Evolutionary conservation across 2,888 invertebrate genomes (phyloP).

Genomic region (Psylliodes chrysocephalus): DNA sequence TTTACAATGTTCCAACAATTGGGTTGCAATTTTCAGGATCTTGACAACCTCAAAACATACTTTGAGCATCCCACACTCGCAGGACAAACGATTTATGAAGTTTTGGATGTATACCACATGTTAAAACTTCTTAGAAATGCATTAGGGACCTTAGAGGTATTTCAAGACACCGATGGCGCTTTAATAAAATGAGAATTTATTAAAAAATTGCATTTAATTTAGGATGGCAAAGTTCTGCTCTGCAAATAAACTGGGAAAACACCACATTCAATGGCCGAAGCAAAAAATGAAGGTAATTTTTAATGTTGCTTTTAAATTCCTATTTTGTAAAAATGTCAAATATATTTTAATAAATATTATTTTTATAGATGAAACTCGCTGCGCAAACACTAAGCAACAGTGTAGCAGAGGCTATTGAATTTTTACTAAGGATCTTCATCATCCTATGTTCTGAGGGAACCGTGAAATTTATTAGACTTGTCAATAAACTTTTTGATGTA

Average conservation of each 20-base stretch:
- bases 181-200: neutral
- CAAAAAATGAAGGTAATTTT: constrained; percentile 44
- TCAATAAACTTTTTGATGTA: constrained; percentile 33
- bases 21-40: neutral
- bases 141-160: neutral
- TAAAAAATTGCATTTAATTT: constrained; percentile 15
- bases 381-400: constrained; percentile 39
- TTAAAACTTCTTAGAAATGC: constrained; percentile 17
- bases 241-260: constrained; percentile 33
- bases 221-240: constrained; percentile 21
- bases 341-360: neutral
- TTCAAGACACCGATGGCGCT: neutral
- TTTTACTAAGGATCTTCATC: constrained; percentile 26
- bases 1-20: neutral
- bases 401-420: constrained; percentile 33
- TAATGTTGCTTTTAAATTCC: constrained; percentile 1
- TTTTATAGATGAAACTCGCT: constrained; percentile 36
- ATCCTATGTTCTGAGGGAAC: constrained; percentile 30
- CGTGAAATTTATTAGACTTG: constrained; percentile 23
- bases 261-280: constrained; percentile 31
- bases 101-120: constrained; percentile 16
- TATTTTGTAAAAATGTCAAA: no score
- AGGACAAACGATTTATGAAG: neutral
- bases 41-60: neutral
- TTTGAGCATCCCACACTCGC: constrained; percentile 3